Percentiles rank a stretch among this genome's conserved stretches.
These are phyloP conservation scores for Salminus brasiliensis DNA, from an alignment of 2,113 vertebrate species.

Conservation along the genomic window DNA sequence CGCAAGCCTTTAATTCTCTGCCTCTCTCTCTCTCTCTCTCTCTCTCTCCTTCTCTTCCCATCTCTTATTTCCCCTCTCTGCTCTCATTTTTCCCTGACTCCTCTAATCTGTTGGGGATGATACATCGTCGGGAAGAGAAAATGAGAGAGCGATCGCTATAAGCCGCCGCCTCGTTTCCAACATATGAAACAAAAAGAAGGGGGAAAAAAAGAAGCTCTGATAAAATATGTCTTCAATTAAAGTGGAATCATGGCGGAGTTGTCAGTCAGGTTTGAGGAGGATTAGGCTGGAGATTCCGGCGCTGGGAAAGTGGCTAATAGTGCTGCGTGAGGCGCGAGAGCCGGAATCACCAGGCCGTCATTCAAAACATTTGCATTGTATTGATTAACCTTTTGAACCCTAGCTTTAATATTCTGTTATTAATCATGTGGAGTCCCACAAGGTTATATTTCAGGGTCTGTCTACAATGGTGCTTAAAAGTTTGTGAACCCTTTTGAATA, in stretches of 20 bases:
- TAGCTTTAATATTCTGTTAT: no score
- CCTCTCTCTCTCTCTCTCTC: background rate
- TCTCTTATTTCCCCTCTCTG: background rate
- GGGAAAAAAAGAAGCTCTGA: slow-evolving; percentile 39
- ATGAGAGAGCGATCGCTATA: slow-evolving; percentile 45
- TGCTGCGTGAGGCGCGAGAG: slow-evolving; percentile 58
- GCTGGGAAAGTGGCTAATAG: slow-evolving; percentile 18
- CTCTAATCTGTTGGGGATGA: slow-evolving; percentile 45
- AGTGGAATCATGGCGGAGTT: slow-evolving; percentile 55
- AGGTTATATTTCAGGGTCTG: no score
- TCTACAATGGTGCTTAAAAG: no score
- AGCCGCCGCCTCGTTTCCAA: slow-evolving; percentile 43
- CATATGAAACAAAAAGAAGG: slow-evolving; percentile 47
- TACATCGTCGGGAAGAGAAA: slow-evolving; percentile 38
- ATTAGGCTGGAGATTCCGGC: slow-evolving; percentile 52
- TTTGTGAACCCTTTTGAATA: no score
- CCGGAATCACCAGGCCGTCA: slow-evolving; percentile 28
- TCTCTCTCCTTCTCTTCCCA: background rate
- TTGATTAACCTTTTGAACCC: no score
- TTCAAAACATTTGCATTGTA: no score
- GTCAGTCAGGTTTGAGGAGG: slow-evolving; percentile 52
- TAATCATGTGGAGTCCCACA: no score
- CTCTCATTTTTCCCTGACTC: slow-evolving; percentile 36
- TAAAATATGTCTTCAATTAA: slow-evolving; percentile 64
- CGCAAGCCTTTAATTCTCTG: slow-evolving; percentile 15